phyloP scores from a whole-genome alignment of 2,113 vertebrate genomes.

The rat (Rattus norvegicus) region DNA sequence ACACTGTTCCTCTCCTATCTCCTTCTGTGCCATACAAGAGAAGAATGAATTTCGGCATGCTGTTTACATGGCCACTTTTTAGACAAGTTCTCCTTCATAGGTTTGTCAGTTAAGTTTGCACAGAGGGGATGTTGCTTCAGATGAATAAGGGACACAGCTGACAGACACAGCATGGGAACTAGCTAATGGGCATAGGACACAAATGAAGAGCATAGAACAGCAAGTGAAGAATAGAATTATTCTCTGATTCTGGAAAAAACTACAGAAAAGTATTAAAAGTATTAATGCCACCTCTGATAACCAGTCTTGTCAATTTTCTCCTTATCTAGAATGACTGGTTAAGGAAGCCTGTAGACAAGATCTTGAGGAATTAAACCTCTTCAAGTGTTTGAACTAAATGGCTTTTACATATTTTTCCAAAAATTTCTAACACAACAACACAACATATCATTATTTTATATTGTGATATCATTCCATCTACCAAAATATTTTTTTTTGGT shows the following conservation, averaged over 20 bases:
- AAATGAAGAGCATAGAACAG: neutral
- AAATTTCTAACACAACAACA: neutral
- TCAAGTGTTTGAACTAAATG: neutral
- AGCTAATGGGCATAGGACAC: neutral
- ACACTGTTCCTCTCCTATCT: neutral
- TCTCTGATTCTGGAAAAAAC: neutral
- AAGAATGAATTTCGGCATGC: neutral
- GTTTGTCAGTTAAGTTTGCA: neutral
- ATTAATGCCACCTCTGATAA: neutral
- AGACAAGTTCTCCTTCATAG: neutral
- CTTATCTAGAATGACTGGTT: neutral
- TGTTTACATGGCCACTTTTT: neutral
- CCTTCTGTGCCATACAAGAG: neutral
- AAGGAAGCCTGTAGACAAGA: neutral
- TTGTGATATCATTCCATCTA: neutral
- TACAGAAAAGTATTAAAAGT: neutral
- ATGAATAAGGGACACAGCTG: neutral
- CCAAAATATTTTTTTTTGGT: neutral
- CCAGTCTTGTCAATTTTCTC: neutral
- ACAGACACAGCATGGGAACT: neutral
- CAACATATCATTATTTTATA: neutral
- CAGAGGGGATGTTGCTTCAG: neutral
- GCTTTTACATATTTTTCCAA: neutral
- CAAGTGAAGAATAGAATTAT: neutral
- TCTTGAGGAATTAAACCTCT: neutral